These are phyloP conservation scores for Lycocorax pyrrhopterus DNA, from an alignment of 2,113 vertebrate species.

Conservation along the genomic window DNA sequence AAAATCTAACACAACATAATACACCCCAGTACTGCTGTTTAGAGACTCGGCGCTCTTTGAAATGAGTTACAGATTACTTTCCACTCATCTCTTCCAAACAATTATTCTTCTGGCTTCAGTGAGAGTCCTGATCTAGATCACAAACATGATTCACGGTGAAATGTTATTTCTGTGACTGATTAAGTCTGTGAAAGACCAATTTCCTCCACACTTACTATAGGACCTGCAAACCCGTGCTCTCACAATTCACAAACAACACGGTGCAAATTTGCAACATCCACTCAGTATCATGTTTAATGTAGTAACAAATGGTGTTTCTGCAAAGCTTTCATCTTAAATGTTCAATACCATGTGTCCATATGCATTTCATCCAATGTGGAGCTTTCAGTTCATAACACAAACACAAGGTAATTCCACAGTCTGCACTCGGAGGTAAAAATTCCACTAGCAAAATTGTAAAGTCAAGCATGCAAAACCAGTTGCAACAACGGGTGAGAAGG, in stretches of 20 bases:
- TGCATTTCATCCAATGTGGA: neutral
- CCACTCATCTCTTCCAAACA: neutral
- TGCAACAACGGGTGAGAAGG: no score
- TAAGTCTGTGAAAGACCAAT: neutral
- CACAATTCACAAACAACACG: neutral
- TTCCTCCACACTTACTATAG: neutral
- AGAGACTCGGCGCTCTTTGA: neutral
- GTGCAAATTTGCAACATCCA: neutral
- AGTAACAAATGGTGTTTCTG: neutral
- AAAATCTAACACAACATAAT: neutral
- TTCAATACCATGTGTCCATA: fast-evolving
- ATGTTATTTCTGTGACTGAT: neutral
- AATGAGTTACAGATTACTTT: neutral
- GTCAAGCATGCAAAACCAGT: neutral
- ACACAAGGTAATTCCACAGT: neutral
- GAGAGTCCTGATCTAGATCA: neutral
- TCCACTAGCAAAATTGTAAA: neutral
- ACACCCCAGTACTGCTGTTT: neutral
- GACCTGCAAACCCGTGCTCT: neutral
- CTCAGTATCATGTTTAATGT: neutral
- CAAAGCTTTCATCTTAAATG: neutral
- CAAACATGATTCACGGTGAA: neutral
- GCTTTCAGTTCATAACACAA: neutral
- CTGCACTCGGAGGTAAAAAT: neutral
- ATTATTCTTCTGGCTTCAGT: neutral